Percentiles rank a stretch among this genome's conserved stretches.
Evolutionary conservation across 2,888 invertebrate species (phyloP).

Genomic region (Cephus pygmeus): DNA sequence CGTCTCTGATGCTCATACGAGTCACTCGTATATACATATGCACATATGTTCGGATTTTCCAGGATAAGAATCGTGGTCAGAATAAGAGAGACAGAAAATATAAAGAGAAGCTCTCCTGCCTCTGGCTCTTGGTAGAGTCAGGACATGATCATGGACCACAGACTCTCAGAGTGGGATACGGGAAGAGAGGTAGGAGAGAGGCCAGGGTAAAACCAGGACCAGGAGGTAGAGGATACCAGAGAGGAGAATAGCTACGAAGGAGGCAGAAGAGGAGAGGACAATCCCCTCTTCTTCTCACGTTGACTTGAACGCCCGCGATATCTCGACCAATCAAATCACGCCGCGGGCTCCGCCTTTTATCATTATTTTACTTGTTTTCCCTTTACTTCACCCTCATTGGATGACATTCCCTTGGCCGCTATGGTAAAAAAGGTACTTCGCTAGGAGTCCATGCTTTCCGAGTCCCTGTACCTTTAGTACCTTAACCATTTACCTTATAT

Average conservation of each 20-base stretch:
- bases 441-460: constrained; percentile 49
- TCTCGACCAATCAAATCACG: constrained; percentile 66
- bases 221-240: constrained; percentile 24
- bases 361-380: constrained; percentile 67
- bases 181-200: constrained; percentile 30
- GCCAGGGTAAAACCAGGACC: constrained; percentile 30
- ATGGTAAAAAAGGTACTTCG: constrained; percentile 40
- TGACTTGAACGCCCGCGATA: constrained; percentile 65
- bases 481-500: not conserved
- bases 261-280: constrained; percentile 44
- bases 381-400: constrained; percentile 65
- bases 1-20: not conserved
- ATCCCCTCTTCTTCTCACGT: constrained; percentile 39
- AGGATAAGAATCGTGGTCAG: constrained; percentile 1
- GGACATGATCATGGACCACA: constrained; percentile 51
- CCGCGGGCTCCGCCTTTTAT: constrained; percentile 66
- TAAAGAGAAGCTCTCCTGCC: not conserved
- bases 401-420: constrained; percentile 60
- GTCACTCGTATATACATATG: not conserved
- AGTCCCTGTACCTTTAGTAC: constrained; percentile 18
- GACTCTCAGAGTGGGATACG: constrained; percentile 34
- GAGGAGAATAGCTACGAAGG: constrained; percentile 37
- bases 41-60: not conserved
- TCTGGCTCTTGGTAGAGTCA: constrained; percentile 40
- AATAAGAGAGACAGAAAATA: constrained; percentile 19